These are phyloP conservation scores for Acropora yongei DNA, from an alignment of 64 coral and sea anemone species.

Conservation along the genomic window DNA sequence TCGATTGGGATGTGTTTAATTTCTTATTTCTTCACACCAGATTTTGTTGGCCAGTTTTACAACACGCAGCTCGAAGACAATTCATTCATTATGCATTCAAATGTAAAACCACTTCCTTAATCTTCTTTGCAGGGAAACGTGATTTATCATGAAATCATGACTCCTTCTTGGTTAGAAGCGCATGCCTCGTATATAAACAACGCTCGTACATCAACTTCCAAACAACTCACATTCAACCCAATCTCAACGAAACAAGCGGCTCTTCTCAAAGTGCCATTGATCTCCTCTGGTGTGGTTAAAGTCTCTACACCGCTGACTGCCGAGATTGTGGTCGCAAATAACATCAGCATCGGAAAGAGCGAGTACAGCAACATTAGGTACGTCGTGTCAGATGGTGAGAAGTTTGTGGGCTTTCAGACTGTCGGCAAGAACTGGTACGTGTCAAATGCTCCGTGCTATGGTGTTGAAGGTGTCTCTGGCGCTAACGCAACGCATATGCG, in stretches of 20 bases:
- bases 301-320: slow-evolving; percentile 16
- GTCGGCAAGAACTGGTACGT: background rate
- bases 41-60: too few relatives aligned
- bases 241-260: background rate
- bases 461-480: slow-evolving; percentile 7
- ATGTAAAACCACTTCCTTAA: too few relatives aligned
- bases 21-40: too few relatives aligned
- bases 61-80: too few relatives aligned
- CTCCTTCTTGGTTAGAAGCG: background rate
- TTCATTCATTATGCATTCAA: too few relatives aligned
- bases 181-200: slow-evolving; percentile 2
- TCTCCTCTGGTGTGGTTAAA: background rate
- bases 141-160: background rate
- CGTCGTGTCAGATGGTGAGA: slow-evolving; percentile 31
- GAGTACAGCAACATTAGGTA: slow-evolving; percentile 38
- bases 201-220: background rate
- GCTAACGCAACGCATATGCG: background rate
- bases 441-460: background rate
- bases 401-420: slow-evolving; percentile 11
- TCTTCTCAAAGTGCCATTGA: slow-evolving; percentile 24
- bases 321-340: slow-evolving; percentile 28
- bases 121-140: too few relatives aligned
- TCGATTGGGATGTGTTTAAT: too few relatives aligned
- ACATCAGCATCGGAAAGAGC: slow-evolving; percentile 29
- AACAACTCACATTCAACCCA: slow-evolving; percentile 30